Evolutionary conservation across 2,113 vertebrate species (phyloP), one percentile per base, ranked within the genome.

Genomic region (Regulus satrapa): DNA sequence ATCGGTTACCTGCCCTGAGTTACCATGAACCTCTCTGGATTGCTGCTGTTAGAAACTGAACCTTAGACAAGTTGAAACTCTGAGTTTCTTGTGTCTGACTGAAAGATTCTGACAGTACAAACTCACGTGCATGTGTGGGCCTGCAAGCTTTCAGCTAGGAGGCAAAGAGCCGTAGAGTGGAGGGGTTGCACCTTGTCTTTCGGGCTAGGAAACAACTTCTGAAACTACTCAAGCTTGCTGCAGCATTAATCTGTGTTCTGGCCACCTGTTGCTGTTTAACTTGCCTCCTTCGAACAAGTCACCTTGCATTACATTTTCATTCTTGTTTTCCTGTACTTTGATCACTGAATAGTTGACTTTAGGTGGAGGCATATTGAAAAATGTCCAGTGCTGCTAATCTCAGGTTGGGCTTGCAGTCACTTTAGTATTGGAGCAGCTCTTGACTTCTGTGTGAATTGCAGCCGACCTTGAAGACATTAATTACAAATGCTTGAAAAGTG

Each of bases 181-280:
- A 75, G 73, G 84, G 64, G 29, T 46, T 59, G 36, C 29, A n/a
- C 26, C 7, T 49, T 26, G 8, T 72, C 32, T 72, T 79, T 43
- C 11, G 23, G 91, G 31, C 41, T 54, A 28, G 66, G 34, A 40
- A 76, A 38, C n/a, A 72, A 28, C 32, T 76, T 72, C 29, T 45
- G 36, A 73, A 91, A 19, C 83, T 49, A 61, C 28, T 5, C 34
- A 66, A 51, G 46, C 49, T 87, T 1, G 4, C 54, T 58, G 10
- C 1, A 0, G 18, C 56, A 51, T 89, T 87, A 93, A 89, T 95
- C 36, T 78, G 21, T 79, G 58, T 85, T 88, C 58, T 73, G 51
- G 34, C 74, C 85, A 92, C 78, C 87, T 96, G 74, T 95, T 96
- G 62, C 21, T 54, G 18, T 69, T 7, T 69, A 72, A 63, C 55